Evolutionary conservation across 2,113 vertebrate species (phyloP).

Genomic region (Bubo bubo): DNA sequence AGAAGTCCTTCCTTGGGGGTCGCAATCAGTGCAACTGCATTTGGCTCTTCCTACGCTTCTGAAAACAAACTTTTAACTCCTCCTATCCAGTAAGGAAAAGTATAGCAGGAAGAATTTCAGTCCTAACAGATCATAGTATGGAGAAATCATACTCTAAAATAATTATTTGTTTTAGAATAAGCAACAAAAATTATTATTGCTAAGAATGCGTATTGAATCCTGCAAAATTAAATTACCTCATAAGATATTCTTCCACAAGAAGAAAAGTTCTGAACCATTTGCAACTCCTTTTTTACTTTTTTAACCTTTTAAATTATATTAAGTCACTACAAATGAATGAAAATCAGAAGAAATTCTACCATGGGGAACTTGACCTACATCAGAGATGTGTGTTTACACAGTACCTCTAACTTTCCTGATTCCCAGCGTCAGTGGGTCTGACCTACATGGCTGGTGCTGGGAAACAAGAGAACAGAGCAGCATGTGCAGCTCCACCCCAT

Average conservation of each 20-base stretch:
- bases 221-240: not conserved
- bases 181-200: not conserved
- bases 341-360: not conserved
- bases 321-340: not conserved
- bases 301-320: not conserved
- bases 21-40: not conserved
- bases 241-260: not conserved
- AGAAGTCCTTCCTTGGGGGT: not conserved
- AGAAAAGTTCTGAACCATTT: not conserved
- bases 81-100: not conserved
- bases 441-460: not conserved
- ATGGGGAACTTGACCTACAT: not conserved
- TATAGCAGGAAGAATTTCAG: not conserved
- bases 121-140: not conserved
- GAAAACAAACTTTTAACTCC: not conserved
- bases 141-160: not conserved
- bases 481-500: rapidly evolving
- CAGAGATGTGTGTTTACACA: not conserved
- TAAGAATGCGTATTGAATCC: not conserved
- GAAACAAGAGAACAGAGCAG: not conserved
- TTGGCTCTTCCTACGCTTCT: not conserved
- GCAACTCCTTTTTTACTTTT: not conserved
- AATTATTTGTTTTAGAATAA: not conserved
- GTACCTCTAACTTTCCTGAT: not conserved
- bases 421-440: not conserved